phyloP scores from a whole-genome alignment of 2,113 vertebrate genomes.

The Octodon degus region DNA sequence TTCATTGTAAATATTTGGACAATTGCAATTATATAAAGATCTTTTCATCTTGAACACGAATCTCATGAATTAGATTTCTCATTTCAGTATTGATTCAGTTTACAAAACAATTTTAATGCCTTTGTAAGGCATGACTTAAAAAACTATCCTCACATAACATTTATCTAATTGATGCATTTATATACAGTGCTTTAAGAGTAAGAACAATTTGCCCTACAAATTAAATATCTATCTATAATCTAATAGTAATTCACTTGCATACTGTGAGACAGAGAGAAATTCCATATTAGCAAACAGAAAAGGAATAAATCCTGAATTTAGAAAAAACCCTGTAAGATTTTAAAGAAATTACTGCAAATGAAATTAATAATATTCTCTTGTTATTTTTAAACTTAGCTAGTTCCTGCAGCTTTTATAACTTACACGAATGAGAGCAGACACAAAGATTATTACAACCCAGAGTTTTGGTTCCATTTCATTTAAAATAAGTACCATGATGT shows the following conservation, averaged over 20 bases:
- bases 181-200: not conserved
- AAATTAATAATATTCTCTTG: not conserved
- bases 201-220: not conserved
- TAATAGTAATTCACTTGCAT: not conserved
- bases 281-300: not conserved
- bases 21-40: not conserved
- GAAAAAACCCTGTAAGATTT: not conserved
- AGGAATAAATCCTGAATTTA: not conserved
- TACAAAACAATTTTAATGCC: not conserved
- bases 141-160: not conserved
- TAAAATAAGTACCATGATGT: not conserved
- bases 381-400: not conserved
- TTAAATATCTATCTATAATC: not conserved
- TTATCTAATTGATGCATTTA: not conserved
- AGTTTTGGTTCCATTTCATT: not conserved
- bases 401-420: not conserved
- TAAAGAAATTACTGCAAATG: not conserved
- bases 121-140: not conserved
- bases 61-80: not conserved
- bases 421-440: constrained; percentile 13
- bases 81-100: not conserved
- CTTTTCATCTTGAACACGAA: not conserved
- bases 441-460: not conserved
- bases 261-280: not conserved
- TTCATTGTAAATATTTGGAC: not conserved